Percentiles rank a stretch among this genome's conserved stretches.
Conservation (phyloP, 2,888 invertebrate genomes). For the Epicampocera succincta region DNA sequence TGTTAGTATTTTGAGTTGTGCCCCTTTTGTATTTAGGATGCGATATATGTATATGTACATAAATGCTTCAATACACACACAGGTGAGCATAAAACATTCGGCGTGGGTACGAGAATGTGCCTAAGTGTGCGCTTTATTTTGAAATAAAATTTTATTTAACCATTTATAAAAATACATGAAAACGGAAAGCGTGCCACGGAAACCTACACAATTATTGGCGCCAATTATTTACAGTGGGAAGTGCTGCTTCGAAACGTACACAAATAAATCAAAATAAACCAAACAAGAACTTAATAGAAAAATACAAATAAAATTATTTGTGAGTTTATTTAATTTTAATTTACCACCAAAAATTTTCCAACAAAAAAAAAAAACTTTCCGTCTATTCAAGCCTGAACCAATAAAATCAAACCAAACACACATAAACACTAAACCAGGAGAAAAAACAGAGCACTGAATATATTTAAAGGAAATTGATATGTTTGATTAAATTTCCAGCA, state of each 20-base stretch:
- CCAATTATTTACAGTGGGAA: constrained; percentile 70
- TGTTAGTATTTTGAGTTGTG: too few species aligned
- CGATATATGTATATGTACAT: too few species aligned
- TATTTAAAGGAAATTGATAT: constrained; percentile 47
- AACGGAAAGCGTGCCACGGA: constrained; percentile 70
- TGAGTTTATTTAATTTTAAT: constrained; percentile 32
- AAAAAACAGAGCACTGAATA: constrained; percentile 22
- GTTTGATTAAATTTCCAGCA: constrained; percentile 32
- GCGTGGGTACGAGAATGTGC: neutral
- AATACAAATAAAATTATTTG: constrained; percentile 46
- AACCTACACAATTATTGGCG: constrained; percentile 70
- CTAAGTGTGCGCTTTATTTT: neutral
- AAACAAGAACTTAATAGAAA: constrained; percentile 31
- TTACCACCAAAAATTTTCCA: constrained; percentile 25
- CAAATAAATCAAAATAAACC: constrained; percentile 1
- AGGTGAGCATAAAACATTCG: neutral
- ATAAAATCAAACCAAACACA: neutral
- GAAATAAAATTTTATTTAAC: constrained; percentile 49
- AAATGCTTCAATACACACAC: neutral
- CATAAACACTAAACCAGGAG: neutral
- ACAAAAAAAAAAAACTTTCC: neutral
- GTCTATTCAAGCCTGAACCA: neutral
- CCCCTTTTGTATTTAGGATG: too few species aligned
- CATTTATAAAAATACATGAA: constrained; percentile 46
- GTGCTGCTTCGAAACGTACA: constrained; percentile 18